These are phyloP conservation scores for Euwallacea similis DNA, from an alignment of 1,140 invertebrate genomes.

Conservation along the genomic window DNA sequence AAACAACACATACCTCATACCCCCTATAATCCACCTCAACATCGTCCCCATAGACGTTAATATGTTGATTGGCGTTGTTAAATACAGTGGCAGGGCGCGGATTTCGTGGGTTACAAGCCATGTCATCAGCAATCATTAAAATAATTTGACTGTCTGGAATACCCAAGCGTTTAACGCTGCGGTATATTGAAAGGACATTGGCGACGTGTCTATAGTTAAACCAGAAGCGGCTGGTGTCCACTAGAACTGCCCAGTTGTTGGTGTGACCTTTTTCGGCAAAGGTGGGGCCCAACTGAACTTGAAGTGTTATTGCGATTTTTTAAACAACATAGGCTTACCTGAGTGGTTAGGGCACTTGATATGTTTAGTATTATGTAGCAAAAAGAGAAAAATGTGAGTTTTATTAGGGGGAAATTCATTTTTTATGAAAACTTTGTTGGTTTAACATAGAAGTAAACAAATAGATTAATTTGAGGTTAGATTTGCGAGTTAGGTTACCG, in stretches of 20 bases:
- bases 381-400: no score
- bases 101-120: conserved; percentile 98
- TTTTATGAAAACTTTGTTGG: no score
- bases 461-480: no score
- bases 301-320: no score
- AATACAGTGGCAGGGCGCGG: conserved; percentile 97
- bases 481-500: no score
- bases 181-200: conserved; percentile 97
- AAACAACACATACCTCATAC: conserved; percentile 76
- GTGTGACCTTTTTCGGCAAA: conserved; percentile 69
- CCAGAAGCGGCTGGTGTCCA: conserved; percentile 98
- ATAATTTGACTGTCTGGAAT: conserved; percentile 98
- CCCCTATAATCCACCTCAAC: conserved; percentile 99
- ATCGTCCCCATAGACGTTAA: conserved; percentile 99
- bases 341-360: no score
- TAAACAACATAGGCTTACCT: no score
- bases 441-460: no score
- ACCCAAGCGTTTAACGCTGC: conserved; percentile 95
- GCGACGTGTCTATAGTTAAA: conserved; percentile 99
- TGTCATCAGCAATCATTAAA: conserved; percentile 98
- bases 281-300: no score
- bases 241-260: conserved; percentile 99
- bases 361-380: no score
- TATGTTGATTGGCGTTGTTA: conserved; percentile 96
- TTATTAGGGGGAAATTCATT: no score